Percentiles rank a stretch among this genome's conserved stretches.
Evolutionary conservation across 1,140 invertebrate species (phyloP).

Genomic region (Pseudomyrmex flavicornis): DNA sequence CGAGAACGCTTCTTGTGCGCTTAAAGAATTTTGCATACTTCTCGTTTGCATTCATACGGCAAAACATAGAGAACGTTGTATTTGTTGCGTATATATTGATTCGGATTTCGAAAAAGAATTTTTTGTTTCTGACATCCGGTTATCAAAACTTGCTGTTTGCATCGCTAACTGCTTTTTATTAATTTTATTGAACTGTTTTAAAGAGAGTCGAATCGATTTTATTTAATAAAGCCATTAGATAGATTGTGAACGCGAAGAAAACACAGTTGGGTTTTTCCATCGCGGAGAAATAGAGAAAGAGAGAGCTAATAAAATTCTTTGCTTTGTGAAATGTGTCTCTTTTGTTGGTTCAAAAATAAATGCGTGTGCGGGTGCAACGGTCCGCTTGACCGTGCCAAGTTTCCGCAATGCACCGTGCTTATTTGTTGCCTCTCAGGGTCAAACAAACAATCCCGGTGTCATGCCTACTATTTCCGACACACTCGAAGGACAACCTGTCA

Average conservation of each 20-base stretch:
- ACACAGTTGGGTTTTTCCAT: not conserved
- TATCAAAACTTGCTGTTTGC: too few relatives aligned
- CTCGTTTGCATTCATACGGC: not conserved
- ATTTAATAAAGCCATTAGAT: not conserved
- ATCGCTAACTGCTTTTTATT: too few relatives aligned
- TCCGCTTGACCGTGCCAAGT: conserved; percentile 12
- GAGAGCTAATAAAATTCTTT: not conserved
- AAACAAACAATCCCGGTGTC: conserved; percentile 5
- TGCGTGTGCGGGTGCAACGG: not conserved
- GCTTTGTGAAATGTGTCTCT: not conserved
- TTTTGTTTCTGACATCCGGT: too few relatives aligned
- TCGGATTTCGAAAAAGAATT: too few relatives aligned
- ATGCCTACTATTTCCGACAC: conserved; percentile 56
- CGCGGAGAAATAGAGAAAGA: too few relatives aligned
- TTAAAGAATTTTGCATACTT: conserved; percentile 32
- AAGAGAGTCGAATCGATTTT: not conserved
- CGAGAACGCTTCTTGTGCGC: not conserved
- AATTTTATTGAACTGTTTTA: too few relatives aligned
- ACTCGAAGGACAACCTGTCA: conserved; percentile 7
- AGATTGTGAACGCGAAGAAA: not conserved
- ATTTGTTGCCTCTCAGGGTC: conserved; percentile 38
- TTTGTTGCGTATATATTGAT: too few relatives aligned
- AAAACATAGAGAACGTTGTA: not conserved
- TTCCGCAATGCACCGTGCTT: not conserved
- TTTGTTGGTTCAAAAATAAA: conserved; percentile 7